A percentile compares a stretch with the other conserved stretches of the same genome.
Evolutionary conservation across 1,140 invertebrate genomes (phyloP).

Genomic region (Leptinotarsa texana): DNA sequence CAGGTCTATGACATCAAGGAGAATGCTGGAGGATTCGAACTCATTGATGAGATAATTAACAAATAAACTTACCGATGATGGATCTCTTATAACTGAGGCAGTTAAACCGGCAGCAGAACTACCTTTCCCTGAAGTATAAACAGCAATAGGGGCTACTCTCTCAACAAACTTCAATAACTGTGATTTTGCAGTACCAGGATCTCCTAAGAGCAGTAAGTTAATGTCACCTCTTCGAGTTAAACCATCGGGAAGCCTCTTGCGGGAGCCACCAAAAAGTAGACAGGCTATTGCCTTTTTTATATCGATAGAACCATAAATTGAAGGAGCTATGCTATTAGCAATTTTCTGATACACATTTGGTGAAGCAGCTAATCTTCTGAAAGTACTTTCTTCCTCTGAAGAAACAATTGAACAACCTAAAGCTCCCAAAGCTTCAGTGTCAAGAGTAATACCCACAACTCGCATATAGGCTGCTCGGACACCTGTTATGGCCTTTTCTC

Average conservation of each 20-base stretch:
- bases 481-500: slow-evolving; percentile 87
- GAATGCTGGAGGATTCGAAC: too few species aligned
- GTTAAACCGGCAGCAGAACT: slow-evolving; percentile 98
- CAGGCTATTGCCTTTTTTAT: slow-evolving; percentile 98
- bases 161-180: slow-evolving; percentile 98
- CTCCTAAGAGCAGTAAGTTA: slow-evolving; percentile 93
- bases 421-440: slow-evolving; percentile 78
- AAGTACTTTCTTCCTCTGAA: slow-evolving; percentile 89
- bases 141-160: slow-evolving; percentile 90
- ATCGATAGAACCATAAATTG: slow-evolving; percentile 92
- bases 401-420: slow-evolving; percentile 64
- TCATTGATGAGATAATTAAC: too few species aligned
- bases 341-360: slow-evolving; percentile 90
- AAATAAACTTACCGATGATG: slow-evolving; percentile 71
- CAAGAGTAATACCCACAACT: slow-evolving; percentile 89
- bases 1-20: too few species aligned
- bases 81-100: slow-evolving; percentile 95
- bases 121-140: slow-evolving; percentile 99
- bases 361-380: slow-evolving; percentile 80
- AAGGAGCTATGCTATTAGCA: slow-evolving; percentile 91
- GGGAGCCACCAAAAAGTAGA: slow-evolving; percentile 90
- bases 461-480: slow-evolving; percentile 93
- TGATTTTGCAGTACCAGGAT: slow-evolving; percentile 98
- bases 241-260: slow-evolving; percentile 93
- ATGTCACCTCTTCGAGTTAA: slow-evolving; percentile 95